Evolutionary conservation across 2,888 invertebrate species (phyloP).

Genomic region (Eueremaeus valkanovi): DNA sequence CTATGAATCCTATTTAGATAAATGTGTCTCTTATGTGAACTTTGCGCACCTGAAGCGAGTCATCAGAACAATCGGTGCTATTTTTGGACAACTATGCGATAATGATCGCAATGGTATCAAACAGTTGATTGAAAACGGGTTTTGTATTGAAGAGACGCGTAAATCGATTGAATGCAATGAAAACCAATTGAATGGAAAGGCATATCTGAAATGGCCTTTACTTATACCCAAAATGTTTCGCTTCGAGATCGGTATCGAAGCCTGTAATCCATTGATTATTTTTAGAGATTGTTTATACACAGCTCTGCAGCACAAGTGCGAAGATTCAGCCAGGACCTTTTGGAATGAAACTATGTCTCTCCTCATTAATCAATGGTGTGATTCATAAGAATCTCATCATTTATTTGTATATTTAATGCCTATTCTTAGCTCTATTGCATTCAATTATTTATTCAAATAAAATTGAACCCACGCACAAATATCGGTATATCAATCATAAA

Average conservation of each 20-base stretch:
- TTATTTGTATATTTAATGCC: not conserved
- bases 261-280: slow-evolving; percentile 7
- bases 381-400: slow-evolving; percentile 7
- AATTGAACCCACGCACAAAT: too few species aligned
- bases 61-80: slow-evolving; percentile 3
- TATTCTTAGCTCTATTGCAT: not conserved
- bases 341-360: slow-evolving; percentile 14
- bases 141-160: slow-evolving; percentile 37
- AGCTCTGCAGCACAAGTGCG: not conserved
- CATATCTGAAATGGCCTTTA: slow-evolving; percentile 29
- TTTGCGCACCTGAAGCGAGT: slow-evolving; percentile 37
- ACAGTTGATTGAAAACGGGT: slow-evolving; percentile 36
- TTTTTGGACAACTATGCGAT: slow-evolving; percentile 12
- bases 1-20: slow-evolving; percentile 25
- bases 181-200: not conserved
- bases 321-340: not conserved
- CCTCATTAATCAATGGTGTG: slow-evolving; percentile 34
- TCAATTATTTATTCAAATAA: not conserved
- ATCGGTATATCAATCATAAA: too few species aligned
- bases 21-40: slow-evolving; percentile 26
- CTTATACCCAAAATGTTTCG: slow-evolving; percentile 34
- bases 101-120: slow-evolving; percentile 2
- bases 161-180: slow-evolving; percentile 1
- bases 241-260: slow-evolving; percentile 34
- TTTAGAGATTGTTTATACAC: slow-evolving; percentile 12